Percentiles rank a stretch among this genome's conserved stretches.
Conservation (phyloP, 2,888 invertebrate genomes). For the Arrhopalites spinosus region DNA sequence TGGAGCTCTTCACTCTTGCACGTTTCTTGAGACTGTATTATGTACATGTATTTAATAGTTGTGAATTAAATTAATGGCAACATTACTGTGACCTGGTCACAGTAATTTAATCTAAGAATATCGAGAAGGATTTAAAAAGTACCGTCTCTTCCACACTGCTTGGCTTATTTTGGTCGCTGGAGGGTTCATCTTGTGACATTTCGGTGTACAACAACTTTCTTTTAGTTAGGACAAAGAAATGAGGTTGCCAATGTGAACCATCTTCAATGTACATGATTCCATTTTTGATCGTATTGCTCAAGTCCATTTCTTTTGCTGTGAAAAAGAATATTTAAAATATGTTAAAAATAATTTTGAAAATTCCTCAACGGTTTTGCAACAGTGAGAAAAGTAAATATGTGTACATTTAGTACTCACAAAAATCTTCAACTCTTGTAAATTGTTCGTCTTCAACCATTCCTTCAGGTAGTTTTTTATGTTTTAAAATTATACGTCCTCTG, state of each 20-base stretch:
- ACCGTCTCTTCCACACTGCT: conserved; percentile 64
- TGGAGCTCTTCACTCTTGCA: conserved; percentile 71
- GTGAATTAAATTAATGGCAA: too few species aligned
- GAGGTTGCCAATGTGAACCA: conserved; percentile 89
- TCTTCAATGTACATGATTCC: conserved; percentile 89
- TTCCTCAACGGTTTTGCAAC: background rate
- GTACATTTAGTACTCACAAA: conserved; percentile 43
- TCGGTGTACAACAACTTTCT: conserved; percentile 88
- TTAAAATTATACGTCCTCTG: conserved; percentile 60
- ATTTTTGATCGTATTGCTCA: conserved; percentile 83
- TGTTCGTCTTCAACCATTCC: conserved; percentile 63
- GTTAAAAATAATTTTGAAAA: background rate
- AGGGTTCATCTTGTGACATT: conserved; percentile 59
- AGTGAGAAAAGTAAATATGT: too few species aligned
- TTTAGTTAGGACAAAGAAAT: conserved; percentile 89
- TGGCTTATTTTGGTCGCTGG: conserved; percentile 60
- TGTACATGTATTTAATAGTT: too few species aligned
- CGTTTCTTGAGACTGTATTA: conserved; percentile 63
- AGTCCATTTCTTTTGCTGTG: conserved; percentile 68
- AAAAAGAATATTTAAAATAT: background rate
- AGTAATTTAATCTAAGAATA: background rate
- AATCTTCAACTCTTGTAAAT: conserved; percentile 65
- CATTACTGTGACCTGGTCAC: too few species aligned
- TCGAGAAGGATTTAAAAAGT: background rate
- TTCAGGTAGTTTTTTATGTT: conserved; percentile 92